Conservation (phyloP, 1,140 invertebrate genomes). For the Ostrea edulis region DNA sequence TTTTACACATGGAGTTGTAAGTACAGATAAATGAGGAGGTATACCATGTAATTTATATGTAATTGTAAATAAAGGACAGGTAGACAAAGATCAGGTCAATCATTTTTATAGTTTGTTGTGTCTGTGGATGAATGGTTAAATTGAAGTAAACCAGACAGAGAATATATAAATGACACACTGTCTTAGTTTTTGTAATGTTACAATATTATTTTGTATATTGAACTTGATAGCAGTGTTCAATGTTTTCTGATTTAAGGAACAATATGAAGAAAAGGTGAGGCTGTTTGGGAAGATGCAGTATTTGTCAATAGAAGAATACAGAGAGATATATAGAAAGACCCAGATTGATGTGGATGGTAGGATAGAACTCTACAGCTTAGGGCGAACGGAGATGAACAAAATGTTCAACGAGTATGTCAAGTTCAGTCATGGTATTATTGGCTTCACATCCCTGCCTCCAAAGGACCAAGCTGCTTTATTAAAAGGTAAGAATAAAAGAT, state of each 20-base stretch:
- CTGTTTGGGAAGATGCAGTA: constrained; percentile 41
- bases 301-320: constrained; percentile 39
- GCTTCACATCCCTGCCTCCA: constrained; percentile 2
- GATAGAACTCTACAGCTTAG: not conserved
- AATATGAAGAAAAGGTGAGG: not conserved
- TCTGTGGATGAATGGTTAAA: no score
- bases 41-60: not conserved
- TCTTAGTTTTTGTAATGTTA: no score
- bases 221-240: no score
- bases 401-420: constrained; percentile 39
- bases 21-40: not conserved
- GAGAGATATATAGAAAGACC: constrained; percentile 25
- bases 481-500: constrained; percentile 41
- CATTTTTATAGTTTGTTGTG: no score
- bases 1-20: constrained; percentile 6
- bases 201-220: no score
- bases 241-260: not conserved
- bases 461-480: constrained; percentile 32
- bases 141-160: no score
- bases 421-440: constrained; percentile 26
- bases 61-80: no score
- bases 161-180: no score
- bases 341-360: constrained; percentile 39
- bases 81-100: no score
- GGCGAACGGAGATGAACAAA: not conserved